Evolutionary conservation across 2,797 vertebrate species (phyloP).

Genomic region (Mormyrops attenuatus): DNA sequence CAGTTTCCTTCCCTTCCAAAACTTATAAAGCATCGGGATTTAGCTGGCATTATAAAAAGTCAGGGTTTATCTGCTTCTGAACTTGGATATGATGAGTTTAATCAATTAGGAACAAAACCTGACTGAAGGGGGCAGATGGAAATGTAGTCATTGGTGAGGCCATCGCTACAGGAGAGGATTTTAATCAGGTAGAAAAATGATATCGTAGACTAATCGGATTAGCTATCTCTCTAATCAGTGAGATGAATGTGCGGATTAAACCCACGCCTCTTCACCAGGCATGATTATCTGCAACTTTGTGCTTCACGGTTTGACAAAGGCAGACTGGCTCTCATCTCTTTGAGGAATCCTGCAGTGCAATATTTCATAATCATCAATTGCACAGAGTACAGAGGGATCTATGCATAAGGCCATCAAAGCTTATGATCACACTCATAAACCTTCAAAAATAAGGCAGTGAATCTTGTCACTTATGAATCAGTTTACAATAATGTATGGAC

Average conservation of each 20-base stretch:
- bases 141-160: not conserved
- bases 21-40: not conserved
- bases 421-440: not conserved
- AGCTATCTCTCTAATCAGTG: not conserved
- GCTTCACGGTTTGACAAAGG: not conserved
- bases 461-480: not conserved
- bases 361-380: not conserved
- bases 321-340: not conserved
- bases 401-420: not conserved
- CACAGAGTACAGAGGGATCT: not conserved
- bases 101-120: conserved; percentile 6
- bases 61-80: not conserved
- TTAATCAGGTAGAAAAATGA: not conserved
- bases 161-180: not conserved
- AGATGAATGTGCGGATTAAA: not conserved
- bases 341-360: not conserved
- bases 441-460: not conserved
- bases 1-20: not conserved
- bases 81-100: not conserved
- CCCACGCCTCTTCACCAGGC: not conserved
- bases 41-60: not conserved
- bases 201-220: not conserved
- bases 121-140: not conserved
- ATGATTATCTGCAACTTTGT: not conserved
- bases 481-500: not conserved